phyloP scores from a whole-genome alignment of 2,113 vertebrate species.

The Brachyistius frenatus region DNA sequence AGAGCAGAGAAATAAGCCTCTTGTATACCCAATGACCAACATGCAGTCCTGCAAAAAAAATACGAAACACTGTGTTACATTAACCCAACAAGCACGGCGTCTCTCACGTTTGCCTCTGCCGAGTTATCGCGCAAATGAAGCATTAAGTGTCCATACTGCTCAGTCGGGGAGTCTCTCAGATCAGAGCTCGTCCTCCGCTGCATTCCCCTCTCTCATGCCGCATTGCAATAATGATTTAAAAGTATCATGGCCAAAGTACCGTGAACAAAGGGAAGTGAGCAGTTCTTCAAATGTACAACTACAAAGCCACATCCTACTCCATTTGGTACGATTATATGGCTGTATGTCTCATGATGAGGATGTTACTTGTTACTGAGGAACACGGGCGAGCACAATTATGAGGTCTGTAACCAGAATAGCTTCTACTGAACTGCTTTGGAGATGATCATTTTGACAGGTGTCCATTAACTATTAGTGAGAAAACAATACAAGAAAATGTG shows the following conservation, averaged over 20 bases:
- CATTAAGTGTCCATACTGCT: conserved; percentile 4
- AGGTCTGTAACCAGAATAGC: not conserved
- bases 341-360: conserved; percentile 3
- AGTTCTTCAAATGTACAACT: conserved; percentile 21
- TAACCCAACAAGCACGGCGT: not conserved
- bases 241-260: not conserved
- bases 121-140: conserved; percentile 14
- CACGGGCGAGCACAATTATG: not conserved
- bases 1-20: not conserved
- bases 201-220: conserved; percentile 3
- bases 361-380: conserved; percentile 1
- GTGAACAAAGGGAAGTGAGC: conserved; percentile 24
- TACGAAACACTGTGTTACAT: not conserved
- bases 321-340: conserved; percentile 25
- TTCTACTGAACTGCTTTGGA: not conserved
- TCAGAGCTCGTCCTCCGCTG: conserved; percentile 23
- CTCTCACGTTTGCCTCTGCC: not conserved
- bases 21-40: not conserved
- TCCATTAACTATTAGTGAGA: not conserved
- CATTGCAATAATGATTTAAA: conserved; percentile 14
- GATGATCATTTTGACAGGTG: not conserved
- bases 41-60: conserved; percentile 14
- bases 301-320: conserved; percentile 6
- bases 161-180: not conserved
- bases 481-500: not conserved